Conservation (phyloP, 1,140 invertebrate species). For the Pseudomyrmex cubaensis region DNA sequence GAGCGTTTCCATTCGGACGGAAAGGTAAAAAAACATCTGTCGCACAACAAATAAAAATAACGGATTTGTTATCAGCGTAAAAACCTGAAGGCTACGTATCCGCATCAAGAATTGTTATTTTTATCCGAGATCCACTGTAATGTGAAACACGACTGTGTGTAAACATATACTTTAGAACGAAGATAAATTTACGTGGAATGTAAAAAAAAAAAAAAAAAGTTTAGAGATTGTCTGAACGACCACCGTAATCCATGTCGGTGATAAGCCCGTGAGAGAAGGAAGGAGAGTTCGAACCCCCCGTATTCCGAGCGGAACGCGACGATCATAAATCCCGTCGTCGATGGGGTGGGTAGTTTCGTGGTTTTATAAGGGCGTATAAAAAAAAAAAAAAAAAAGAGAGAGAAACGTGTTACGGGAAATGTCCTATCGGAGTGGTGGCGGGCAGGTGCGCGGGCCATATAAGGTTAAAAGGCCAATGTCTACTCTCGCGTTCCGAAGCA, state of each 20-base stretch:
- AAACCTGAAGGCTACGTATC: background rate
- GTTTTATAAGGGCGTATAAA: slow-evolving; percentile 53
- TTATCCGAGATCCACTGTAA: background rate
- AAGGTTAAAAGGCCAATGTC: slow-evolving; percentile 79
- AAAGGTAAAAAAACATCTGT: background rate
- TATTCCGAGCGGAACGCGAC: slow-evolving; percentile 12
- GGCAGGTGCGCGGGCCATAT: slow-evolving; percentile 78
- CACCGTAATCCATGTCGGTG: background rate
- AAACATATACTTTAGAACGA: background rate
- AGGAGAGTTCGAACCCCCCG: slow-evolving; percentile 6
- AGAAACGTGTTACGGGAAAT: slow-evolving; percentile 74
- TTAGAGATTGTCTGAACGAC: background rate
- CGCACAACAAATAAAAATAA: background rate
- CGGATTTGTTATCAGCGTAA: background rate
- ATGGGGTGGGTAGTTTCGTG: slow-evolving; percentile 28
- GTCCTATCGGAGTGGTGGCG: slow-evolving; percentile 67
- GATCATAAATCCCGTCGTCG: slow-evolving; percentile 67
- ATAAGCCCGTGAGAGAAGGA: slow-evolving; percentile 1
- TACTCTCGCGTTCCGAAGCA: slow-evolving; percentile 63
- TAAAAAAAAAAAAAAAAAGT: background rate
- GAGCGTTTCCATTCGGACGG: background rate
- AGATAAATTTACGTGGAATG: background rate
- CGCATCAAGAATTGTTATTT: background rate
- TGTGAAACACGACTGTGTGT: background rate
- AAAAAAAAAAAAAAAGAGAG: slow-evolving; percentile 56